phyloP scores from a whole-genome alignment of 64 coral and sea anemone genomes.

The Trachythela sp. region DNA sequence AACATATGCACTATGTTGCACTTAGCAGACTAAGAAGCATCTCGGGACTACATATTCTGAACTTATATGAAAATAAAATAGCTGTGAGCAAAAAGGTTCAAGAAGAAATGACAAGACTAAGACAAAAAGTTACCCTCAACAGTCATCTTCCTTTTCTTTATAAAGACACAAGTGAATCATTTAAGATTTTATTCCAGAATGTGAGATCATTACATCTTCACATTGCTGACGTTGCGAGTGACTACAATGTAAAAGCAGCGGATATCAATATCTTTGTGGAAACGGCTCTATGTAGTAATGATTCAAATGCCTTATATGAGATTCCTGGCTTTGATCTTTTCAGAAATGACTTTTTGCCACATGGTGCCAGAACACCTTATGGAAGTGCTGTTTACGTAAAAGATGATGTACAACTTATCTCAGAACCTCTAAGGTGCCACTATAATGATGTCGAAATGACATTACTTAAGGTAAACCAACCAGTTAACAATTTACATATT shows the following conservation, averaged over 20 bases:
- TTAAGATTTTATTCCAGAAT: neutral
- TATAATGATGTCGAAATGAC: slow-evolving; percentile 55
- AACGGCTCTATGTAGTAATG: slow-evolving; percentile 29
- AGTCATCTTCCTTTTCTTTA: neutral
- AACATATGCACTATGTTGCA: no score
- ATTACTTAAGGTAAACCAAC: slow-evolving; percentile 9
- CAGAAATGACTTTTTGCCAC: slow-evolving; percentile 49
- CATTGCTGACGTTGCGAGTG: slow-evolving; percentile 35
- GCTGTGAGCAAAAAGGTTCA: slow-evolving; percentile 34
- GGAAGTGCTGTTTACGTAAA: slow-evolving; percentile 50
- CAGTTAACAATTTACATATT: slow-evolving; percentile 44
- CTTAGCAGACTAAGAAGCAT: no score
- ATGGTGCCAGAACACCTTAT: slow-evolving; percentile 43
- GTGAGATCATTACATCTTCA: no score
- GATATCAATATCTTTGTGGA: slow-evolving; percentile 62
- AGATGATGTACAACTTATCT: slow-evolving; percentile 26
- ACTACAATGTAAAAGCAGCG: slow-evolving; percentile 53
- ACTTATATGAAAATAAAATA: slow-evolving; percentile 56
- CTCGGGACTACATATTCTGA: slow-evolving; percentile 43
- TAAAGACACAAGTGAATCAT: neutral
- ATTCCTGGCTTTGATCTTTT: slow-evolving; percentile 25
- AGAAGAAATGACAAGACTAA: slow-evolving; percentile 53
- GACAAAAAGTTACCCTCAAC: slow-evolving; percentile 6
- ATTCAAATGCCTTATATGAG: slow-evolving; percentile 32
- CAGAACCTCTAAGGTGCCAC: slow-evolving; percentile 37